Base-by-base conservation (phyloP, 2,888 invertebrate genomes). In the Luffia ferchaultella region DNA sequence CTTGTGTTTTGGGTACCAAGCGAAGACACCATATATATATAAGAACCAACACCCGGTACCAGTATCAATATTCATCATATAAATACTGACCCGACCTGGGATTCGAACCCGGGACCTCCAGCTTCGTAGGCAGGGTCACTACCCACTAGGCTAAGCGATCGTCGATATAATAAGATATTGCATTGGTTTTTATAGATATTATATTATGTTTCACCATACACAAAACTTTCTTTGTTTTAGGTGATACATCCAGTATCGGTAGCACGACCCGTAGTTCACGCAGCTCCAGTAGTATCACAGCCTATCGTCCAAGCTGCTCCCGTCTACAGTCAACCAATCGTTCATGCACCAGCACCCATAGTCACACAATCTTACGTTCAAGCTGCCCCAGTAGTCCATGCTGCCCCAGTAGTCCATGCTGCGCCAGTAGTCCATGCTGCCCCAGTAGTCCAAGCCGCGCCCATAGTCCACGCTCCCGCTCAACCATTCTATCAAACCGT, bases 401-500 rank as follows among this genome's bases (percentile, higher is more conserved):
- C 67, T 3, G 67, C 68, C 17, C 71, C 70, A 0, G 62, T 73
- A 19, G 60, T 68, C 19, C 64, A 64, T 43, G 59, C 62, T 46
- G 49, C 56, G 2, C 52, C 57, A 2, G 52, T 58, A 12, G 45
- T 54, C 42, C 51, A 54, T 46, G 50, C 55, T 16, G 48, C 50
- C 9, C 54, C 54, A 19, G 49, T 54, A 2, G 54, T 54, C 15
- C 54, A 55, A 16, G 53, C 58, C 16, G 49, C 58, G 48, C 59
- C 66, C 40, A 60, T 70, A 18, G 58, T 61, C 12, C 74, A 67
- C 56, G 68, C 63, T n/a, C 63, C 64, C 41, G 68, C 63, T n/a
- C 64, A 64, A 44, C 68, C 71, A 15, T 61, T 73, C 17, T 60
- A 70, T 15, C 76, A 80, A 42, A 59, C 76, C 51, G 57, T 65